Evolutionary conservation across 2,797 vertebrate genomes (phyloP), one percentile per base, ranked within the genome.

Genomic region (Xenops minutus): DNA sequence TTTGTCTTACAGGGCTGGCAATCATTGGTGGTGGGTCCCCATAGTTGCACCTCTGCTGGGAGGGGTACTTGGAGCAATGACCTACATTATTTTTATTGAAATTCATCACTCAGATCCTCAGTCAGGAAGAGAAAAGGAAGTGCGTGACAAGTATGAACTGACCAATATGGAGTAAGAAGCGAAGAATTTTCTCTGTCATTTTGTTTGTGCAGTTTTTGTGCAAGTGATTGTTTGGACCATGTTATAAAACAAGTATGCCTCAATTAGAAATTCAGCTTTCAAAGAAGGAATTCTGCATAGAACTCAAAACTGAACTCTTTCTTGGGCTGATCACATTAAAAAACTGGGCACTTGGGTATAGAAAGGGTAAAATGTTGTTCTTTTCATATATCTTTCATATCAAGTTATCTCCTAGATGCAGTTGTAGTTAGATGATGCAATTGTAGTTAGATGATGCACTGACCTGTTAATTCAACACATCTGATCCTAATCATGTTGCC

Each of bases 1-100:
- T 78, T 46, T 48, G 12, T 51, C 80, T 92, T 96, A 62, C 98
- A 99, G 99, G 61, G 98, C 98, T 82, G 99, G 98, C 73, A 98
- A 98, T 71, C 97, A 98, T 94, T 99, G 99, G 98, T 99, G 99
- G 99, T 99, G 99, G 99, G 98, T 99, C 82, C 99, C 99, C 16
- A 97, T 99, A n/a, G 98, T 97, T 8, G 99, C 98, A 20, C 99
- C 99, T 19, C 97, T 99, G 98, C 96, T 99, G 64, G 99, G 99
- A 1, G 99, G 98, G 15, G 96, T 98, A 26, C 88, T 99, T 19
- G 99, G 99, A 90, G 98, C 99, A 2, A 92, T 98, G 29, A n/a
- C 98, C 95, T 99, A 99, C 80, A 75, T 99, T 34, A 88, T 99
- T 56, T 97, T 98, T 88, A 98, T 99, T 49, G 99, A 99, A 97